Conservation (phyloP, 2,888 invertebrate genomes). For the Caenorhabditis angaria region DNA sequence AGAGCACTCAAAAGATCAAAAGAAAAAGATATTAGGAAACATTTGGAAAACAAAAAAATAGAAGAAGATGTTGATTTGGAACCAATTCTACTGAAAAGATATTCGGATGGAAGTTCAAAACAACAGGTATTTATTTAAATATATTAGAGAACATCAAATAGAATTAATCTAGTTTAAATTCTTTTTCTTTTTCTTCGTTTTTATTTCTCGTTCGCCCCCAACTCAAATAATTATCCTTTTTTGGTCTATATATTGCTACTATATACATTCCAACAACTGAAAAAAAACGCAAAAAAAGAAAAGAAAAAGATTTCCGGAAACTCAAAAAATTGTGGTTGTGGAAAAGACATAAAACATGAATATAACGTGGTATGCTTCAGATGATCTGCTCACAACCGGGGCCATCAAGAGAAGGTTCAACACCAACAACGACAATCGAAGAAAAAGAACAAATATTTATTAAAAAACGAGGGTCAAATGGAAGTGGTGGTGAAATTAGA, state of each 20-base stretch:
- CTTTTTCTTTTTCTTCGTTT: background rate
- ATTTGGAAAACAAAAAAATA: background rate
- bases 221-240: conserved; percentile 4
- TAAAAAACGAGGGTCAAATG: conserved; percentile 5
- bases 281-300: background rate
- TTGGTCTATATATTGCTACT: conserved; percentile 2
- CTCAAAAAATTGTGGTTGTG: background rate
- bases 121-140: too few relatives aligned
- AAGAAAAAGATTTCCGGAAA: conserved; percentile 4
- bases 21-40: background rate
- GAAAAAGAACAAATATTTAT: background rate
- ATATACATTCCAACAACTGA: background rate
- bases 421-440: too few relatives aligned
- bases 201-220: background rate
- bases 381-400: conserved; percentile 3
- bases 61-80: conserved; percentile 9
- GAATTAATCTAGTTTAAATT: background rate
- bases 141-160: too few relatives aligned
- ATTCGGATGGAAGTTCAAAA: background rate
- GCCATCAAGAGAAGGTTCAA: conserved; percentile 1
- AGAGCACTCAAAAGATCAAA: conserved; percentile 21
- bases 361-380: background rate
- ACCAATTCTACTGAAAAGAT: background rate
- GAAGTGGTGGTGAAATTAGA: background rate
- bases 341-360: background rate